Evolutionary conservation across 2,113 vertebrate genomes (phyloP), one percentile per base, ranked within the genome.

Genomic region (Indri indri): DNA sequence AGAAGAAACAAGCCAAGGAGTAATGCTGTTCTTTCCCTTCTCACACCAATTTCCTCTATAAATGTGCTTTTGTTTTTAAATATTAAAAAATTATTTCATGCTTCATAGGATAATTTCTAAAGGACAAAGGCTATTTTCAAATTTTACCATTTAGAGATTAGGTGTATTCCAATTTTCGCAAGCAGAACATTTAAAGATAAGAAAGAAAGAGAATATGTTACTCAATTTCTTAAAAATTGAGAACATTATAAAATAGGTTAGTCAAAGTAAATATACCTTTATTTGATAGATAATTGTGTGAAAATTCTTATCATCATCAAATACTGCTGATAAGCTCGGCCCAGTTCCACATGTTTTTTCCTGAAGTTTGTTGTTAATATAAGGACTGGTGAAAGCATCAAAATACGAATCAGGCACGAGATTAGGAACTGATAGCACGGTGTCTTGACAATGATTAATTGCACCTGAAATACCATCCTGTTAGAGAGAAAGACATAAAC

Each of bases 271-370:
- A 71, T 37, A 50, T 98, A 99, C 99, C 99, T 98, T 99, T 96
- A 99, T 99, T 81, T 99, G 94, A 54, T 96, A 84, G 71, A 98
- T 97, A 93, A 99, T 93, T 88, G 87, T 95, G 68, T 98, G 98
- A 65, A 99, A 98, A 94, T 99, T 91, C 27, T 84, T 98, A 96
- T 99, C 99, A 85, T 99, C 98, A 18, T 99, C 98, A 74, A 99
- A 97, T 82, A 99, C 98, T 23, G 95, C 89, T 86, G 98, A 90
- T 89, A 99, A 96, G 95, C 97, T 98, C 37, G 99, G 99, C 14
- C 98, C 99, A 18, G 98, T 95, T 27, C 98, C 96, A 96, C 98
- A 99, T 30, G 92, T 98, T 95, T 98, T 98, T 97, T 98, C 98
- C 81, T 98, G 96, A 30, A 97, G 37, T 97, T 98, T 98, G 47